Conservation (phyloP, 2,113 vertebrate species). For the Clarias batrachus region DNA sequence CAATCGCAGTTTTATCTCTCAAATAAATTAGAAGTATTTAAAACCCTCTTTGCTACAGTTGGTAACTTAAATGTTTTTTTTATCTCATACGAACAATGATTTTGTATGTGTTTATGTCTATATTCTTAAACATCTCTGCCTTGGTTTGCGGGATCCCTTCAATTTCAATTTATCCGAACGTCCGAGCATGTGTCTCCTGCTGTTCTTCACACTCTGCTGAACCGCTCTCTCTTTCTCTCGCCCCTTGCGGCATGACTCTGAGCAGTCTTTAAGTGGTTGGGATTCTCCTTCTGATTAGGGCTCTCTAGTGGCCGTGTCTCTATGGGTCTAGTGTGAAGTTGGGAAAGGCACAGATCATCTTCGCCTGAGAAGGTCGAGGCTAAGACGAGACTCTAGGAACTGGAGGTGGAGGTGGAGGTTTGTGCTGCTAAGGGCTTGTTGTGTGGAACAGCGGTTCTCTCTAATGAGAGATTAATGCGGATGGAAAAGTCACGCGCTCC, state of each 20-base stretch:
- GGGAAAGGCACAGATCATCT: slow-evolving; percentile 26
- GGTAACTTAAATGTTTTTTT: background rate
- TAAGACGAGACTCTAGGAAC: slow-evolving; percentile 9
- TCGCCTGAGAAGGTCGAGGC: background rate
- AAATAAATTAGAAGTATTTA: background rate
- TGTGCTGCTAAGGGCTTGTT: background rate
- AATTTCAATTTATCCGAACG: slow-evolving; percentile 58
- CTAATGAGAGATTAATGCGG: slow-evolving; percentile 37
- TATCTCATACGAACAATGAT: background rate
- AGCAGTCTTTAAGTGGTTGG: slow-evolving; percentile 47
- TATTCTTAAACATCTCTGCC: background rate
- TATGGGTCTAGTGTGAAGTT: slow-evolving; percentile 37
- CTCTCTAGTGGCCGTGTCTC: slow-evolving; percentile 46
- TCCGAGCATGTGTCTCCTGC: slow-evolving; percentile 35
- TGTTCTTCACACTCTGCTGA: slow-evolving; percentile 44
- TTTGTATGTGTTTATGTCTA: background rate
- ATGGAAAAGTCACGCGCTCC: background rate
- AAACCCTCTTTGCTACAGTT: background rate
- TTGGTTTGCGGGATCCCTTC: background rate
- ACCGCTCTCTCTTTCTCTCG: slow-evolving; percentile 30
- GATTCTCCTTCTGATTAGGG: slow-evolving; percentile 48
- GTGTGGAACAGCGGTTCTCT: slow-evolving; percentile 26
- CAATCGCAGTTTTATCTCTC: background rate
- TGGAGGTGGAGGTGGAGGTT: slow-evolving; percentile 27
- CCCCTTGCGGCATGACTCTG: slow-evolving; percentile 41